These are phyloP conservation scores for Psophia crepitans DNA, from an alignment of 2,113 vertebrate species.

Conservation along the genomic window DNA sequence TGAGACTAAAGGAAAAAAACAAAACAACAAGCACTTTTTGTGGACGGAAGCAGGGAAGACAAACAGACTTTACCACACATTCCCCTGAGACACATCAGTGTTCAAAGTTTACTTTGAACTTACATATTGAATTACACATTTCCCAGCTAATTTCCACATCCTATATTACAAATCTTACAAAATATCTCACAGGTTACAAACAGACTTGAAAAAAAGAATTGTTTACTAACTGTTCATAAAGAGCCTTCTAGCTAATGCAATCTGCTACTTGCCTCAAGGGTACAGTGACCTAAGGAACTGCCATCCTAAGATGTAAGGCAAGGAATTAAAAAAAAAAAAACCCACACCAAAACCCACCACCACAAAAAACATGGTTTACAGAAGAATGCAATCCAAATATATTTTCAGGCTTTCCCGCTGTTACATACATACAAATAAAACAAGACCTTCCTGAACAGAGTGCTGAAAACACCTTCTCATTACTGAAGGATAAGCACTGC, in stretches of 20 bases:
- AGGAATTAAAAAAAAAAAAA: neutral
- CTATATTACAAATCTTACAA: neutral
- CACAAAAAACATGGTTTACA: neutral
- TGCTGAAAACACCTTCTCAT: neutral
- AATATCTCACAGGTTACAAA: neutral
- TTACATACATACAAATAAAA: neutral
- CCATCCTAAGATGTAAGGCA: neutral
- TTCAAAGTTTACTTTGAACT: neutral
- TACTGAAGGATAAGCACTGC: neutral
- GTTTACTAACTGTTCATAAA: neutral
- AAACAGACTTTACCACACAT: neutral
- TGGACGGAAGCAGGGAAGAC: neutral
- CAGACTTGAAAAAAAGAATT: neutral
- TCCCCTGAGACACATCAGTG: neutral
- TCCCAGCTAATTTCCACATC: neutral
- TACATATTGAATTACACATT: neutral
- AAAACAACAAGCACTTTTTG: neutral
- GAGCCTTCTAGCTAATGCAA: neutral
- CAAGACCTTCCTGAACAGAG: neutral
- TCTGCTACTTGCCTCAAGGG: neutral
- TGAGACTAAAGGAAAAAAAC: neutral
- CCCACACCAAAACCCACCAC: neutral
- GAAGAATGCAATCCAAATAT: neutral
- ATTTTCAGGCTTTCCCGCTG: neutral
- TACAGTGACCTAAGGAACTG: neutral